Evolutionary conservation across 2,888 invertebrate genomes (phyloP), one percentile per base, ranked within the genome.

Genomic region (Globia sparganii): DNA sequence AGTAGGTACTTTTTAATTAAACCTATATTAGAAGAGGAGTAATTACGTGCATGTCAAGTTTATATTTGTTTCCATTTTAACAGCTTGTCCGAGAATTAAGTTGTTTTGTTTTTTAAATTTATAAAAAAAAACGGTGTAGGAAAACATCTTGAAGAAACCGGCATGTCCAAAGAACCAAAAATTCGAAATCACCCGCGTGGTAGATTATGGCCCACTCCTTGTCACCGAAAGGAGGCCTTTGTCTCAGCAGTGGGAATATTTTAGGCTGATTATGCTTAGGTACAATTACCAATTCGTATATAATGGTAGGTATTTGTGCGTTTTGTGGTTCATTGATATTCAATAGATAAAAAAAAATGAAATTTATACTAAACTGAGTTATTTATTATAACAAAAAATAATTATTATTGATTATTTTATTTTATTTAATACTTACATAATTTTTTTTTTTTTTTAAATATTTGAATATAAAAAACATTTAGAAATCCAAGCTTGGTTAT

Each of bases 1-100:
- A 58, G 37, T 77, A 77, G 4, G 4, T 34, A 40, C 15, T 4
- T 83, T 65, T 77, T 46, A 46, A 71, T 81, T 49, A 69, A n/a
- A n/a, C n/a, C n/a, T 68, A 76, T 67, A 69, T 73, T 65, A 34
- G 28, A 66, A 31, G 53, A 70, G 49, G 18, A 72, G 25, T 72
- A 81, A 81, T 74, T 64, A 81, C 21, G 21, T 83, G 66, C 80
- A 79, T 66, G 62, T 69, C 70, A 75, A 58, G 37, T 61, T 59
- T 59, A 53, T 46, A 77, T 70, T 53, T 3, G 83, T 87, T 80
- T 87, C 81, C 86, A 85, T 78, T 78, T 0, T 15, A 31, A 13
- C 13, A 49, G 15, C 25, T 11, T 18, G 25, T 28, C 11, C n/a
- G 46, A 5, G 46, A 68, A n/a, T 65, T 28, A 3, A 9, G 2